Evolutionary conservation across 2,797 vertebrate genomes (phyloP).

Genomic region (Linurgus olivaceus): DNA sequence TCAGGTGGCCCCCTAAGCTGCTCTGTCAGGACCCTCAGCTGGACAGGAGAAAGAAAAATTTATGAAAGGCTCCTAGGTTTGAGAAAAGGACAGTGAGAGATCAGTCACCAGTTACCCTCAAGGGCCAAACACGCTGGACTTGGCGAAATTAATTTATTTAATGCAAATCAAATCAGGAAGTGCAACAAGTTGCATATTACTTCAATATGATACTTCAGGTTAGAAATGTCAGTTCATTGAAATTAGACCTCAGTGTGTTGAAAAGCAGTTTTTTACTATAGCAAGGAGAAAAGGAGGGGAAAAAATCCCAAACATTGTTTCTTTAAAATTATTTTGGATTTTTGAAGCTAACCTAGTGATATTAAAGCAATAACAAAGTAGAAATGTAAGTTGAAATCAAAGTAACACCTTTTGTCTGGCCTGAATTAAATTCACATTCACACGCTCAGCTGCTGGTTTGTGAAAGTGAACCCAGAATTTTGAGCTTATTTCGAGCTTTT

Average conservation of each 20-base stretch:
- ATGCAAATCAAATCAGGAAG: not conserved
- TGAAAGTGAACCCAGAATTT: not conserved
- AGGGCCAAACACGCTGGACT: not conserved
- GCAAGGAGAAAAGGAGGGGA: not conserved
- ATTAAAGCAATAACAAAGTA: not conserved
- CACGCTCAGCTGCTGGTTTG: accelerated
- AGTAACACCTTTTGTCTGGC: not conserved
- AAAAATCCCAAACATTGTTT: not conserved
- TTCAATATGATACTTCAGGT: not conserved
- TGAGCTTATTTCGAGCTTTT: not conserved
- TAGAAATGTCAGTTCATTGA: not conserved
- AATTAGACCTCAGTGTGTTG: not conserved
- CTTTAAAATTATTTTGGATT: not conserved
- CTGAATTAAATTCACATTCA: not conserved
- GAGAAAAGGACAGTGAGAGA: not conserved
- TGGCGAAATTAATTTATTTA: not conserved
- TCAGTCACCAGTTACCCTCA: not conserved
- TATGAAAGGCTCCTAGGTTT: not conserved
- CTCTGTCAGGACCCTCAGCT: not conserved
- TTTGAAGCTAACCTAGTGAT: not conserved
- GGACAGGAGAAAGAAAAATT: not conserved
- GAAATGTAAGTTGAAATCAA: not conserved
- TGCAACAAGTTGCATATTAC: not conserved
- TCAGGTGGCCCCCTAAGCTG: not conserved
- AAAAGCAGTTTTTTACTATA: not conserved